These are phyloP conservation scores for Heliconius aoede DNA, from an alignment of 2,888 invertebrate genomes.

Conservation along the genomic window DNA sequence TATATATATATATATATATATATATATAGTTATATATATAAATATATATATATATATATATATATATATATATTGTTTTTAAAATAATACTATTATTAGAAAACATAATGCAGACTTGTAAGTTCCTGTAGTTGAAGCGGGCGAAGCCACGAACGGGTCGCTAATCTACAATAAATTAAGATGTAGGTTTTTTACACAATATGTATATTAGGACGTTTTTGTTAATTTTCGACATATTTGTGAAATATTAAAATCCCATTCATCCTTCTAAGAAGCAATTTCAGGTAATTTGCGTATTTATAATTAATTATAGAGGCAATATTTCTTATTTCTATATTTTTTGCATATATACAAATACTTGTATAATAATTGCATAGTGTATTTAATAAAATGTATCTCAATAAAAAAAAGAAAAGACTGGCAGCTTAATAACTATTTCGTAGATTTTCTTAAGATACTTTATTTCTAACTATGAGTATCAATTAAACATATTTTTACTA, in stretches of 20 bases:
- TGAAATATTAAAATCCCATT: slow-evolving; percentile 54
- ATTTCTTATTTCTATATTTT: not conserved
- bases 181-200: not conserved
- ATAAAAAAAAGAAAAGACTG: not conserved
- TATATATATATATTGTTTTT: not conserved
- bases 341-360: not conserved
- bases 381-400: not conserved
- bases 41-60: no score
- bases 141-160: no score
- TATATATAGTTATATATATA: not conserved
- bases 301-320: not conserved
- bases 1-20: not conserved
- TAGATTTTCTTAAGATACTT: no score
- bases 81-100: no score
- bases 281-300: not conserved
- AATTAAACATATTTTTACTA: not conserved
- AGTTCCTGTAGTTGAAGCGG: no score
- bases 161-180: not conserved
- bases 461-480: not conserved
- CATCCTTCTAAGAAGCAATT: not conserved
- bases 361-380: not conserved
- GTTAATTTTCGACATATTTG: no score
- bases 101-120: no score
- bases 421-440: not conserved
- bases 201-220: not conserved